Conservation (phyloP, 1,140 invertebrate genomes). For the Anoplolepis gracilipes region DNA sequence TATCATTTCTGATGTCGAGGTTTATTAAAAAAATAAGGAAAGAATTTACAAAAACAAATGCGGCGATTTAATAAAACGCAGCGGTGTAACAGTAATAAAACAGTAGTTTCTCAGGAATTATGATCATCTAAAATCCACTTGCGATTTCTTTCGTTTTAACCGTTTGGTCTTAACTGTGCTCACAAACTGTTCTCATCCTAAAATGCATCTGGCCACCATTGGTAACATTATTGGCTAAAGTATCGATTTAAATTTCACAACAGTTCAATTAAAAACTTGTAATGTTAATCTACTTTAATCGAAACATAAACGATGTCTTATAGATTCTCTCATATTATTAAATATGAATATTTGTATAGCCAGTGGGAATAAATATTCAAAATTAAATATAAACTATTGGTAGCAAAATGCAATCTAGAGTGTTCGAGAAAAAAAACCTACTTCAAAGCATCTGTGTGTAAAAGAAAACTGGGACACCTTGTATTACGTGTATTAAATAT, state of each 20-base stretch:
- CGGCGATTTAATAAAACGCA: slow-evolving; percentile 50
- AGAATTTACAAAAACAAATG: background rate
- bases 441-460: slow-evolving; percentile 12
- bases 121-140: slow-evolving; percentile 40
- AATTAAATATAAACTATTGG: slow-evolving; percentile 15
- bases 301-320: background rate
- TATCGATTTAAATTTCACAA: slow-evolving; percentile 23
- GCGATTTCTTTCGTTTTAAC: slow-evolving; percentile 47
- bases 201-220: slow-evolving; percentile 36
- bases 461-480: slow-evolving; percentile 13
- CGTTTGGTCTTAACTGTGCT: slow-evolving; percentile 35
- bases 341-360: background rate
- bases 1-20: background rate
- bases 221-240: slow-evolving; percentile 1
- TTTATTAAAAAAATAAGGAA: slow-evolving; percentile 7
- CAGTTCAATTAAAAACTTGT: background rate
- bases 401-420: background rate
- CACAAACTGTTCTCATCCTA: slow-evolving; percentile 18
- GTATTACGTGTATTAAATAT: slow-evolving; percentile 29
- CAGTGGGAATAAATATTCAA: background rate
- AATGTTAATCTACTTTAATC: background rate
- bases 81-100: slow-evolving; percentile 46
- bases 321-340: background rate
- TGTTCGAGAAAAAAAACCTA: background rate
- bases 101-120: slow-evolving; percentile 36